Evolutionary conservation across 2,888 invertebrate genomes (phyloP), one percentile per base, ranked within the genome.

Genomic region (Drosophila peninsularis): DNA sequence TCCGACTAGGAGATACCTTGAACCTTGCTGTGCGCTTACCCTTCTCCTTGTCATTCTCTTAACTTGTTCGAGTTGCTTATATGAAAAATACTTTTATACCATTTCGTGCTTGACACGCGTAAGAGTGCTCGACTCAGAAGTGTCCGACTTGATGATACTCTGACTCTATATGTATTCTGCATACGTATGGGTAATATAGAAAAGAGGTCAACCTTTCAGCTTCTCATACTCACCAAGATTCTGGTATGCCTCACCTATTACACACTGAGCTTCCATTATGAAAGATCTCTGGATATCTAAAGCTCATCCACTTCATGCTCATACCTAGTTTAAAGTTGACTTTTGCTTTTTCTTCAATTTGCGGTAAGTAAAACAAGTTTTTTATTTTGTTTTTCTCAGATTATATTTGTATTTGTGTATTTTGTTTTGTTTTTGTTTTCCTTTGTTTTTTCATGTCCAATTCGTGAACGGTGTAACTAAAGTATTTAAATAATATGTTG

Each of bases 401-500:
- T 13, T 11, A 27, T 60, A 61, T 66, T 52, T 58, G 24, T 71
- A 68, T 65, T 71, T 62, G 39, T 56, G 24, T 36, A 11, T 36
- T 36, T 56, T 30, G 3, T 37, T 70, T 62, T 63, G n/a, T 37
- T 63, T 70, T 62, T 63, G 11, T 27, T 52, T 37, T 52, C 9
- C 45, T 63, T 7, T 27, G 1, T 30, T 32, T 42, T 21, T 54
- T 19, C 45, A 42, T 68, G 58, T 60, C 54, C 62, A 54, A 44
- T 52, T 32, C 30, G 32, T 44, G 52, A 69, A 68, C 67, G 75
- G 30, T 81, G 71, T 63, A 70, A 73, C 50, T 82, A 75, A 45
- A 50, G 56, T 49, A 32, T 61, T 53, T 49, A 37, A 45, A 56
- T 73, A 55, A 72, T 66, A 65, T 53, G 44, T 50, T 60, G 63